A percentile compares a stretch with the other conserved stretches of the same genome.
Conservation (phyloP, 1,140 invertebrate species). For the Kradibia gibbosae region DNA sequence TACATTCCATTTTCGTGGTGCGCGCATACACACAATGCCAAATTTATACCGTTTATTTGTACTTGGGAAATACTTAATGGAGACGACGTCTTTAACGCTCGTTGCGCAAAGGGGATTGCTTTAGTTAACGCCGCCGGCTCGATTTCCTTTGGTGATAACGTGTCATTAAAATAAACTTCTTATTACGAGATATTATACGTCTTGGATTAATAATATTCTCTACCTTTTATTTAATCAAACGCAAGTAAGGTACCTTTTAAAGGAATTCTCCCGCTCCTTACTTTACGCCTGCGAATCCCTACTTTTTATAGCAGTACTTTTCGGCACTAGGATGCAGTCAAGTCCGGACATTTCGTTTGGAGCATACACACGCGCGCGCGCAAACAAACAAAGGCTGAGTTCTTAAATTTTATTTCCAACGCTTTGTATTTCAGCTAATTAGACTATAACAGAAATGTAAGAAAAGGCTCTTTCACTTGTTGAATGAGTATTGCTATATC, state of each 20-base stretch:
- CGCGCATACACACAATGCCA: neutral
- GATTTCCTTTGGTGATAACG: slow-evolving; percentile 25
- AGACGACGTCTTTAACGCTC: slow-evolving; percentile 10
- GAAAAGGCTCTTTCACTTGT: neutral
- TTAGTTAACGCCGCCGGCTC: neutral
- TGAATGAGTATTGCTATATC: neutral
- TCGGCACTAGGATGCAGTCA: neutral
- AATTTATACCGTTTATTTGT: slow-evolving; percentile 23
- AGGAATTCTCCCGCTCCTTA: neutral
- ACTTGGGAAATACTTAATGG: neutral
- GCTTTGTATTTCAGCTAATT: neutral
- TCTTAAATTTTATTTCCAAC: neutral
- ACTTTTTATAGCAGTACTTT: neutral
- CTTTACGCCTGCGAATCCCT: neutral
- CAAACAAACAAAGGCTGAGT: neutral
- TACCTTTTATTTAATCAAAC: neutral
- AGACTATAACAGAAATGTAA: neutral
- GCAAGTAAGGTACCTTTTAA: neutral
- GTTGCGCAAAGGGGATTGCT: neutral
- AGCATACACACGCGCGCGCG: too few relatives aligned
- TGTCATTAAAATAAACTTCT: slow-evolving; percentile 29
- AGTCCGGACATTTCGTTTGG: neutral
- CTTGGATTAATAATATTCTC: neutral
- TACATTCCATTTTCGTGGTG: slow-evolving; percentile 19
- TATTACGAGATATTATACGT: neutral